A percentile compares a stretch with the other conserved stretches of the same genome.
These are phyloP conservation scores for Pseudochromis fuscus DNA, from an alignment of 2,797 vertebrate species.

Conservation along the genomic window DNA sequence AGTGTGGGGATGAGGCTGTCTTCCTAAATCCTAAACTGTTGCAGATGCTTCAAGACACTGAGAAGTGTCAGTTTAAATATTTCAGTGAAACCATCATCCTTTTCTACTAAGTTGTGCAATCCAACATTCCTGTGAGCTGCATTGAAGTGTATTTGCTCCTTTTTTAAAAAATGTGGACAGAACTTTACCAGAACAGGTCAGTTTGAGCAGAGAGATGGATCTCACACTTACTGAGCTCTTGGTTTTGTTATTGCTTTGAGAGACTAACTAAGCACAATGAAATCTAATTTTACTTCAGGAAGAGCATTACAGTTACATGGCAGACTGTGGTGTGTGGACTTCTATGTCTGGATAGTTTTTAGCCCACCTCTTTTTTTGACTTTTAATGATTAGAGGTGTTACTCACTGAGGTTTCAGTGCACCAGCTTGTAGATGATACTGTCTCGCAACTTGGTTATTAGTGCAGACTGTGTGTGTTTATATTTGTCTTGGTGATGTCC, in stretches of 20 bases:
- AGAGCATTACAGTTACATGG: not conserved
- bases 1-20: slow-evolving; percentile 9
- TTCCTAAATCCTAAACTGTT: slow-evolving; percentile 30
- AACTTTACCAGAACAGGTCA: not conserved
- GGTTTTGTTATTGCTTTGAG: slow-evolving; percentile 1
- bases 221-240: not conserved
- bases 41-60: slow-evolving; percentile 34
- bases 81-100: slow-evolving; percentile 16
- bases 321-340: not conserved
- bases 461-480: not conserved
- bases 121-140: too few species aligned
- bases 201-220: not conserved
- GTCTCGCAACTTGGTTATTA: not conserved
- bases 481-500: not conserved
- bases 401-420: not conserved
- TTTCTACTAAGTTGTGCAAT: slow-evolving; percentile 1
- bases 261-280: slow-evolving; percentile 8
- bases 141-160: slow-evolving; percentile 30
- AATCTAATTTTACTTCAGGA: not conserved
- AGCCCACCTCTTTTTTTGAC: not conserved
- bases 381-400: not conserved
- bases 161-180: not conserved
- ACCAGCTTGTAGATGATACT: not conserved
- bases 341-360: not conserved
- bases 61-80: slow-evolving; percentile 15